Evolutionary conservation across 2,888 invertebrate species (phyloP), one percentile per base, ranked within the genome.

Genomic region (Chrysomela aeneicollis): DNA sequence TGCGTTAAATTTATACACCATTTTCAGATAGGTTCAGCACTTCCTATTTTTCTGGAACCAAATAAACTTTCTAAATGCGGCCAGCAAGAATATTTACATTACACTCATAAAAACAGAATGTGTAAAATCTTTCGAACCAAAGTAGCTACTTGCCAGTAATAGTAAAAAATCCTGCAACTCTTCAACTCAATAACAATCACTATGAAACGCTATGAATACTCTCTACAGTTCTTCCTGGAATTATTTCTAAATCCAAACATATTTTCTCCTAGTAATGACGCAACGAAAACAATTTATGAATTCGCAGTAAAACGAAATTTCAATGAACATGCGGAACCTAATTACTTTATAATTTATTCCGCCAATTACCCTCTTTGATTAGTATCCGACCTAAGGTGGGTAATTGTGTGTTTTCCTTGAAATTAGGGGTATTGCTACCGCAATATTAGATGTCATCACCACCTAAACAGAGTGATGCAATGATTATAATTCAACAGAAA

Each of bases 271-370:
- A 12, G 9, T 35, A 1, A 42, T 15, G 9, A 42, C 42, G 15
- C 42, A 15, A 10, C 15, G 42, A 42, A 42, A 42, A 42, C 42
- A 42, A 42, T 42, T 42, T 42, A 42, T 42, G 42, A 4, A 15
- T 42, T 42, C 42, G 8, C 42, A 15, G 42, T 15, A 42, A 42
- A 42, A 42, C 42, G 42, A 42, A 42, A 42, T 42, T 42, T 42
- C 42, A 42, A 42, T 42, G 42, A 42, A 15, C 42, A 42, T 15
- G 4, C 6, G 3, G 4, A 10, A 10, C 4, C 3, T 15, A 42
- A 42, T 42, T 15, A 42, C 15, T 42, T 15, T 15, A 42, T 42
- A 42, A 42, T 42, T 15, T 3, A 15, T 42, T 42, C 15, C 42
- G 42, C 15, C 42, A 15, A 42, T 42, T 42, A 42, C 42, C 42